Percentiles rank a stretch among this genome's conserved stretches.
These are phyloP conservation scores for Menidia beryllina DNA, from an alignment of 2,113 vertebrate genomes.

Conservation along the genomic window DNA sequence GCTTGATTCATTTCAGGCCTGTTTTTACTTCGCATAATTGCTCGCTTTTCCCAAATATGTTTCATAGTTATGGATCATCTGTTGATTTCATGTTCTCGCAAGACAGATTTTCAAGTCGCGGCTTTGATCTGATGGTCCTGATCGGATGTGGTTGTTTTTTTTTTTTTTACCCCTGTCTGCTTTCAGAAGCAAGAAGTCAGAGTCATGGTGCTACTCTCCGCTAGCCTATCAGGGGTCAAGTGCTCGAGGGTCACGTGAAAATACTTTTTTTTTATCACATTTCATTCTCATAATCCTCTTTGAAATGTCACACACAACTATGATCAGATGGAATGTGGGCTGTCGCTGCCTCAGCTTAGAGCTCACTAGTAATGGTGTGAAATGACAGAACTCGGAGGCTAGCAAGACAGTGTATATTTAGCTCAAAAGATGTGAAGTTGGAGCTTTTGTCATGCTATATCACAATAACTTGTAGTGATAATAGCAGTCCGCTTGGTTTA, in stretches of 20 bases:
- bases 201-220: constrained; percentile 22
- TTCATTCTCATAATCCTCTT: constrained; percentile 78
- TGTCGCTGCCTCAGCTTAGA: constrained; percentile 37
- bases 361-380: constrained; percentile 46
- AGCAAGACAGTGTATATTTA: constrained; percentile 32
- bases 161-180: not conserved
- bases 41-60: not conserved
- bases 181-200: constrained; percentile 36
- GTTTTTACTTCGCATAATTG: constrained; percentile 15
- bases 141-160: constrained; percentile 1
- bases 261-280: constrained; percentile 78
- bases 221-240: constrained; percentile 68
- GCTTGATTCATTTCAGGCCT: constrained; percentile 31
- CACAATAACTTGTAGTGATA: constrained; percentile 38
- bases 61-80: not conserved
- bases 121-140: not conserved
- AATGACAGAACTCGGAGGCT: constrained; percentile 41
- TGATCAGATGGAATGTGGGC: constrained; percentile 77
- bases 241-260: constrained; percentile 75
- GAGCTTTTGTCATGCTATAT: constrained; percentile 42
- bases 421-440: constrained; percentile 30
- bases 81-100: constrained; percentile 2
- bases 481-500: constrained; percentile 41
- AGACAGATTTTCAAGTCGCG: not conserved
- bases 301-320: constrained; percentile 78